A percentile compares a stretch with the other conserved stretches of the same genome.
Conservation (phyloP, 2,797 vertebrate species). For the Pagetopsis macropterus region DNA sequence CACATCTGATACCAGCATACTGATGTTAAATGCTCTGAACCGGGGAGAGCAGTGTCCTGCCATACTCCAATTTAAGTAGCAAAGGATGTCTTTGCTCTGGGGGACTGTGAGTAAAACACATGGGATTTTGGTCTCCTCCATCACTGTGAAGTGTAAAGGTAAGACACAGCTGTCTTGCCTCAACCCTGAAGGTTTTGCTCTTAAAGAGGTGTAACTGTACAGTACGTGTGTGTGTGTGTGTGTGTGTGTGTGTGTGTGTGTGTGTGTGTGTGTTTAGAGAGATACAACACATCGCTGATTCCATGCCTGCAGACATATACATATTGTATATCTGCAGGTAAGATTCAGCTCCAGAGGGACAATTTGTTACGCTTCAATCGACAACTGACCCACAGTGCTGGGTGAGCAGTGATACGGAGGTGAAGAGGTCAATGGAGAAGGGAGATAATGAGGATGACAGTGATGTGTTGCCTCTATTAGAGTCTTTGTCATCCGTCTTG, state of each 20-base stretch:
- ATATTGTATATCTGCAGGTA: not conserved
- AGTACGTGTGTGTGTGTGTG: constrained; percentile 1
- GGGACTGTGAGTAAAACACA: constrained; percentile 46
- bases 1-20: constrained; percentile 43
- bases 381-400: constrained; percentile 47
- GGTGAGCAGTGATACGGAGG: constrained; percentile 43
- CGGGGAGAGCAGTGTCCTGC: constrained; percentile 26
- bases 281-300: constrained; percentile 4
- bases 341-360: constrained; percentile 30
- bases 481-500: constrained; percentile 43
- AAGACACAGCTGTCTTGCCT: constrained; percentile 45
- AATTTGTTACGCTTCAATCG: constrained; percentile 42
- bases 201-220: constrained; percentile 16
- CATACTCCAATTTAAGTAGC: constrained; percentile 36
- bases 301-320: constrained; percentile 2
- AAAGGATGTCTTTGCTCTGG: constrained; percentile 38
- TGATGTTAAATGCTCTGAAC: constrained; percentile 54
- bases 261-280: not conserved
- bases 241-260: not conserved
- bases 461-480: constrained; percentile 62
- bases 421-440: constrained; percentile 60
- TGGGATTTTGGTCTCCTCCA: constrained; percentile 34
- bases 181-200: constrained; percentile 26
- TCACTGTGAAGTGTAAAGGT: constrained; percentile 39
- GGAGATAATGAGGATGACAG: constrained; percentile 65